Evolutionary conservation across 1,140 invertebrate genomes (phyloP).

Genomic region (Habropoda laboriosa): DNA sequence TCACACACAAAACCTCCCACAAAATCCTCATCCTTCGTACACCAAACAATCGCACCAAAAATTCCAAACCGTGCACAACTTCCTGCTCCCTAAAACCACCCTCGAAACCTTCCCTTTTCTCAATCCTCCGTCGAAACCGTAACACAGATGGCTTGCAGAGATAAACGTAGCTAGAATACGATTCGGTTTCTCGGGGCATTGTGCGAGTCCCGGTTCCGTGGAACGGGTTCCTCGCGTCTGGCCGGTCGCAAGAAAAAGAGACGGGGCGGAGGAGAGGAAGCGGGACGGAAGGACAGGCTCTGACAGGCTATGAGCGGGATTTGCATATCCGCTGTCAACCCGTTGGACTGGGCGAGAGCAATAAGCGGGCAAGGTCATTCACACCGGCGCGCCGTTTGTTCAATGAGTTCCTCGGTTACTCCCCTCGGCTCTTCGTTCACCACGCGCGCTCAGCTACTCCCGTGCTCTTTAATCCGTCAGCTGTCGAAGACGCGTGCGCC

Average conservation of each 20-base stretch:
- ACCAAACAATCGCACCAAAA: no score
- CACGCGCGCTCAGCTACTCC: no score
- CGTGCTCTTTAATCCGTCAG: conserved; percentile 44
- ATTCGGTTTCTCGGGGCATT: conserved; percentile 19
- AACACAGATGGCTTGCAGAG: not conserved
- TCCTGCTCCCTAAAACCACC: not conserved
- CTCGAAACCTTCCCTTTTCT: no score
- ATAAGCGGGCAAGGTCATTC: conserved; percentile 73
- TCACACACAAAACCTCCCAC: no score
- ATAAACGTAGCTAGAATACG: conserved; percentile 9
- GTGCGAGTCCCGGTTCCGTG: conserved; percentile 31
- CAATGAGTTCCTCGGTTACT: conserved; percentile 64
- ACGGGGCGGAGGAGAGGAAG: conserved; percentile 29
- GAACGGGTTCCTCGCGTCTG: conserved; percentile 71
- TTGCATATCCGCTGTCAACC: conserved; percentile 79
- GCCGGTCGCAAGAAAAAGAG: conserved; percentile 12
- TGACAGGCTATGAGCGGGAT: conserved; percentile 67
- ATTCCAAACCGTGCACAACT: no score
- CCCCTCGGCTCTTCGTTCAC: conserved; percentile 35
- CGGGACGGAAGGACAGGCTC: conserved; percentile 27
- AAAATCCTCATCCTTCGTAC: no score
- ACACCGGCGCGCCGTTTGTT: conserved; percentile 68
- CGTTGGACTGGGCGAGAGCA: conserved; percentile 64
- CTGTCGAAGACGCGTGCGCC: conserved; percentile 27
- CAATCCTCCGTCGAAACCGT: no score